These are phyloP conservation scores for Macrochelys suwanniensis DNA, from an alignment of 2,797 vertebrate species.

Conservation along the genomic window DNA sequence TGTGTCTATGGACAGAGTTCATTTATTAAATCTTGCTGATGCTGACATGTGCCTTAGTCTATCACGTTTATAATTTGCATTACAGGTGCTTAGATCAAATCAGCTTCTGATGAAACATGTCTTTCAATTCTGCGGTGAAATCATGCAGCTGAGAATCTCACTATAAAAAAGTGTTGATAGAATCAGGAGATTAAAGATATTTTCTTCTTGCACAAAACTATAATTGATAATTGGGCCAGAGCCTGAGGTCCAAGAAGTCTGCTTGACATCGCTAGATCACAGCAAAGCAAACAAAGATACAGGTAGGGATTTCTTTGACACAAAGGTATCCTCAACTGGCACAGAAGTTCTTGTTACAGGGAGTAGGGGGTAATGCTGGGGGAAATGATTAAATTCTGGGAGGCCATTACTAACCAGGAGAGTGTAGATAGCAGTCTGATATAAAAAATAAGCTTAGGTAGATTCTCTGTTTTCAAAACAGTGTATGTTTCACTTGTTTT, in stretches of 20 bases:
- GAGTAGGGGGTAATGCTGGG: neutral
- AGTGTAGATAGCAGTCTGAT: neutral
- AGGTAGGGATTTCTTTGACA: no score
- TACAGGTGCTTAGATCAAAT: neutral
- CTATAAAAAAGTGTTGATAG: rapidly evolving
- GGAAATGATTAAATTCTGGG: neutral
- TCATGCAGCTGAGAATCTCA: neutral
- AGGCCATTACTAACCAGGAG: neutral
- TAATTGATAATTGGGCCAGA: neutral
- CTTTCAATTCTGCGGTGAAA: neutral
- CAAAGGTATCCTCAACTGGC: neutral
- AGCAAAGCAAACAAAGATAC: neutral
- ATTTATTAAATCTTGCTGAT: neutral
- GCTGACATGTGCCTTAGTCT: neutral
- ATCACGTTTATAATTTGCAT: neutral
- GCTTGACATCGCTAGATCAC: neutral
- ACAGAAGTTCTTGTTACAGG: neutral
- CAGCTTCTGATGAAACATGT: neutral
- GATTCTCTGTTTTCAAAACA: neutral
- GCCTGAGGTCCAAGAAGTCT: neutral
- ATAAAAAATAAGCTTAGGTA: neutral
- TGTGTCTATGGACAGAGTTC: rapidly evolving
- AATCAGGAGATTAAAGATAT: neutral
- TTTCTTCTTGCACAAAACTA: neutral
- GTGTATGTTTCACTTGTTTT: neutral